Evolutionary conservation across 2,888 invertebrate genomes (phyloP).

Genomic region (Leptopilina myrica): DNA sequence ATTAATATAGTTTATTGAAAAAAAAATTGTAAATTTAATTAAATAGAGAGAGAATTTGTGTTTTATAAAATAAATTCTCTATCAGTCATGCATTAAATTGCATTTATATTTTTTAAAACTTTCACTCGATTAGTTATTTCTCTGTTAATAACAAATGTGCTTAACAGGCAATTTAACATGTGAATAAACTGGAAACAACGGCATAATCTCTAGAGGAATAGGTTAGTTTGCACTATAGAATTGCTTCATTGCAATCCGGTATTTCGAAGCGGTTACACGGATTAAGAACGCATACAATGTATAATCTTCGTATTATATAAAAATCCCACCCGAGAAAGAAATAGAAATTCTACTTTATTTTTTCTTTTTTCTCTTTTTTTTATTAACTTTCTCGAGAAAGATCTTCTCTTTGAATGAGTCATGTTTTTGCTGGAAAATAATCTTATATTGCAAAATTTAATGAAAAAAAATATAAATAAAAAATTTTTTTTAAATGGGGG

Average conservation of each 20-base stretch:
- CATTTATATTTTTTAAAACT: conserved; percentile 27
- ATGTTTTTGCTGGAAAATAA: no score
- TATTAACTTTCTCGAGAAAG: no score
- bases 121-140: conserved; percentile 21
- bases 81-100: conserved; percentile 18
- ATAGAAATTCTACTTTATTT: no score
- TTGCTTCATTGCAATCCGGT: conserved; percentile 7
- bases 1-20: no score
- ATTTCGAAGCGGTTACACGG: conserved; percentile 16
- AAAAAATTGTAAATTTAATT: no score
- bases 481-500: no score
- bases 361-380: no score
- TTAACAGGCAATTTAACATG: conserved; percentile 25
- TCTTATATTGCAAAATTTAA: no score
- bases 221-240: conserved; percentile 1
- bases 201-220: conserved; percentile 28
- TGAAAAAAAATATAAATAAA: no score
- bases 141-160: conserved; percentile 32
- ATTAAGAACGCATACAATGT: conserved; percentile 7
- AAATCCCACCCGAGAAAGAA: background rate
- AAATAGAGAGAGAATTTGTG: no score
- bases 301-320: conserved; percentile 2
- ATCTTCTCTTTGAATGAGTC: no score
- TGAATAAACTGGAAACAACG: conserved; percentile 26
- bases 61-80: background rate